phyloP scores from a whole-genome alignment of 1,140 invertebrate genomes.

The Oryzaephilus surinamensis region DNA sequence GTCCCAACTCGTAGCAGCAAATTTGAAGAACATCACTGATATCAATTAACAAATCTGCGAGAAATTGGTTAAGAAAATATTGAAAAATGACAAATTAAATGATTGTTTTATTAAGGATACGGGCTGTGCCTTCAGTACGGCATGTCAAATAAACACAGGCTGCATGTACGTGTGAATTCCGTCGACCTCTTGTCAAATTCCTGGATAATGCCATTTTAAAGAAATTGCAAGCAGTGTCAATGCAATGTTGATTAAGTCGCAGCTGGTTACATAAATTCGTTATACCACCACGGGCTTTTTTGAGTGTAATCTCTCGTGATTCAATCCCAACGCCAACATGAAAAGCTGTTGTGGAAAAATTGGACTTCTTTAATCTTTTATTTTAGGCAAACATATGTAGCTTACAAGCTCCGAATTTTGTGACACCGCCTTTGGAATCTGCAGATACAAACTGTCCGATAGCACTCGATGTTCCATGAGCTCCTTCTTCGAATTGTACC shows the following conservation, averaged over 20 bases:
- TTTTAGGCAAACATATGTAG: background rate
- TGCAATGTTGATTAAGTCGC: conserved; percentile 77
- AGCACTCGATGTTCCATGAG: conserved; percentile 74
- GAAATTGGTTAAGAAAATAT: conserved; percentile 19
- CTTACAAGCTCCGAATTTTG: conserved; percentile 59
- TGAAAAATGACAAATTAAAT: conserved; percentile 8
- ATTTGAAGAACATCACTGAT: conserved; percentile 95
- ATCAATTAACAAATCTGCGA: conserved; percentile 86
- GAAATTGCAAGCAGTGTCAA: conserved; percentile 90
- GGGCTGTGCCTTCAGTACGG: conserved; percentile 83
- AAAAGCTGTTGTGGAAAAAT: conserved; percentile 46
- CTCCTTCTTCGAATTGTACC: conserved; percentile 89
- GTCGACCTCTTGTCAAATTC: conserved; percentile 83
- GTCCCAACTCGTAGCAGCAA: conserved; percentile 90
- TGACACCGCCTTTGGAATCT: conserved; percentile 72
- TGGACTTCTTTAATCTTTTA: background rate
- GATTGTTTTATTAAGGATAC: conserved; percentile 54
- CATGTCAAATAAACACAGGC: conserved; percentile 98
- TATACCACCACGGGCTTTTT: conserved; percentile 77
- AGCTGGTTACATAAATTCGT: conserved; percentile 67
- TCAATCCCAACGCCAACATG: conserved; percentile 73
- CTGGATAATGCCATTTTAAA: conserved; percentile 91
- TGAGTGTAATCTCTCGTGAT: conserved; percentile 80
- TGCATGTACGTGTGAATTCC: conserved; percentile 84
- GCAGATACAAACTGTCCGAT: conserved; percentile 88